Percentiles rank a stretch among this genome's conserved stretches.
Conservation (phyloP, 2,888 invertebrate species). For the Megamerina dolium region DNA sequence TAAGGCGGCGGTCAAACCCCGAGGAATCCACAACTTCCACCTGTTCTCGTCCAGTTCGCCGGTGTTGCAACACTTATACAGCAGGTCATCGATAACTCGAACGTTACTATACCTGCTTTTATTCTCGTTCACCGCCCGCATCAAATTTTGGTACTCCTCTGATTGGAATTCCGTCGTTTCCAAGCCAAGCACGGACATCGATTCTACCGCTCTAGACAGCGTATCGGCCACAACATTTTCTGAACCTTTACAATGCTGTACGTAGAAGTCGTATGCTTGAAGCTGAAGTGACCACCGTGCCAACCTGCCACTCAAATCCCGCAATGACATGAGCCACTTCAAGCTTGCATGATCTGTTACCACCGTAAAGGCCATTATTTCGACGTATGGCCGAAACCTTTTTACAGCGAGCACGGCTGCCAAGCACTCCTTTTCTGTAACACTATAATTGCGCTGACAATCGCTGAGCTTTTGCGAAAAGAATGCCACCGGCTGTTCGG, state of each 20-base stretch:
- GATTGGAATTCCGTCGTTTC: background rate
- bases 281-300: constrained; percentile 25
- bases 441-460: no score
- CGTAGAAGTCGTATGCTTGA: constrained; percentile 20
- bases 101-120: constrained; percentile 6
- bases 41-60: constrained; percentile 1
- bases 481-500: background rate
- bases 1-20: background rate
- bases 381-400: constrained; percentile 16
- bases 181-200: background rate
- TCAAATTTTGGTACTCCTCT: background rate
- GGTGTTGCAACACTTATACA: constrained; percentile 4
- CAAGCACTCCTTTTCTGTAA: no score
- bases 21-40: constrained; percentile 16
- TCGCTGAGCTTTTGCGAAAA: constrained; percentile 22
- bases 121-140: background rate
- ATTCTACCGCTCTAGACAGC: constrained; percentile 17
- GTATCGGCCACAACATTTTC: constrained; percentile 27
- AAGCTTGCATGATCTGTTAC: constrained; percentile 28
- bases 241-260: constrained; percentile 24
- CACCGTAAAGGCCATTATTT: constrained; percentile 22
- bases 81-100: background rate
- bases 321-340: constrained; percentile 27
- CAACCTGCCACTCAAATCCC: constrained; percentile 25
- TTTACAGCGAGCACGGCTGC: no score